These are phyloP conservation scores for Podarcis raffonei DNA, from an alignment of 2,113 vertebrate genomes.

Conservation along the genomic window DNA sequence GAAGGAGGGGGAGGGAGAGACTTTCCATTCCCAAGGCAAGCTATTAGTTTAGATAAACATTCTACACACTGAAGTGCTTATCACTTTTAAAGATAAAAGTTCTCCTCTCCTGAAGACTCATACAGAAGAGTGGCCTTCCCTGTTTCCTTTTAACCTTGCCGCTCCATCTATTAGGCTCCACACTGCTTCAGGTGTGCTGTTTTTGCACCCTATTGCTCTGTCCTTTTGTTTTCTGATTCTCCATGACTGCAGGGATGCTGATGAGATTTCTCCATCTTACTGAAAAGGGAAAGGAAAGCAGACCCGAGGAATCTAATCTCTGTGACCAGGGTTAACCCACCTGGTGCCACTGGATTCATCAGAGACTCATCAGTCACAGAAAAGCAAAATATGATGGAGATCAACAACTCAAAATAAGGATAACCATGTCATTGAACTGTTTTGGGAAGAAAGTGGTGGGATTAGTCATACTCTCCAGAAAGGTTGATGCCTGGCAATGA, in stretches of 20 bases:
- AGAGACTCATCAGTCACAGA: not conserved
- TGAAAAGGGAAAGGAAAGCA: not conserved
- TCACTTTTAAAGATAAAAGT: slow-evolving; percentile 1
- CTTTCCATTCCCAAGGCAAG: not conserved
- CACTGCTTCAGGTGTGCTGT: not conserved
- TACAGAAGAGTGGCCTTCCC: not conserved
- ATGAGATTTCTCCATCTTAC: slow-evolving; percentile 9
- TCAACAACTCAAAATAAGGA: slow-evolving; percentile 15
- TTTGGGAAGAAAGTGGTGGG: not conserved
- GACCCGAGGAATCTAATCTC: not conserved
- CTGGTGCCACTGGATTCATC: not conserved
- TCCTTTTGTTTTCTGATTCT: not conserved
- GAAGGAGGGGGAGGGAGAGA: not conserved
- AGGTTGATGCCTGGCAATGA: not conserved
- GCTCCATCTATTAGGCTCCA: not conserved
- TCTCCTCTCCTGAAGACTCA: slow-evolving; percentile 11
- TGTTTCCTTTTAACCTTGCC: not conserved
- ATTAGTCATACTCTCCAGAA: not conserved
- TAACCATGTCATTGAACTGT: not conserved
- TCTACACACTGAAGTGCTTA: not conserved
- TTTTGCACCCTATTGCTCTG: not conserved
- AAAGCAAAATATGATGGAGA: not conserved
- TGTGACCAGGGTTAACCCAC: not conserved
- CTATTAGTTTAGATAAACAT: not conserved
- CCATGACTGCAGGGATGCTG: not conserved